These are phyloP conservation scores for Carollia perspicillata DNA, from an alignment of 2,113 vertebrate genomes.

Conservation along the genomic window DNA sequence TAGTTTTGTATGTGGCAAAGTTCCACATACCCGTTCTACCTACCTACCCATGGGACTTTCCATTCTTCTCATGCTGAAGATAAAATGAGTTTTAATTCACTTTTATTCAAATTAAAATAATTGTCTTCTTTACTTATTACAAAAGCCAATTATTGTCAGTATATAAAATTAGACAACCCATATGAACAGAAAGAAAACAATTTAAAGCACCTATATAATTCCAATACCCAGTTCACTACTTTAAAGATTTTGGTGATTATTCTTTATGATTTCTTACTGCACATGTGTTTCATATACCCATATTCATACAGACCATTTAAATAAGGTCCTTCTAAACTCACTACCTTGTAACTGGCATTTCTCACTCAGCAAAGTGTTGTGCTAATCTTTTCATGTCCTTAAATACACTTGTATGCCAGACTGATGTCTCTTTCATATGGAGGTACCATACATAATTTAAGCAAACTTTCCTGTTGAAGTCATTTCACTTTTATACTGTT, in stretches of 20 bases:
- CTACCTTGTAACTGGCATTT: background rate
- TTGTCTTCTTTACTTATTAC: background rate
- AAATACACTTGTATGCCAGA: background rate
- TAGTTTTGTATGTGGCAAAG: background rate
- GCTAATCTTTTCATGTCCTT: background rate
- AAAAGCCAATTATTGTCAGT: background rate
- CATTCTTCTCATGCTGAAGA: background rate
- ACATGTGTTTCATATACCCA: background rate
- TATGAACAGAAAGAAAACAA: background rate
- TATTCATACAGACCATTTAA: background rate
- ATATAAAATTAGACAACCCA: background rate
- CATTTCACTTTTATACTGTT: background rate
- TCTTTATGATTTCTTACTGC: background rate
- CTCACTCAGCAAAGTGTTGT: background rate
- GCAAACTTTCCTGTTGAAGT: background rate
- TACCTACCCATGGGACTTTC: background rate
- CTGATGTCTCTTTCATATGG: background rate
- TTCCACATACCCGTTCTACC: background rate
- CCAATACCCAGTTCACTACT: background rate
- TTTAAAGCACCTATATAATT: background rate
- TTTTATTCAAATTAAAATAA: conserved; percentile 19
- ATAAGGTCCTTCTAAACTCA: background rate
- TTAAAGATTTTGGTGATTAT: background rate
- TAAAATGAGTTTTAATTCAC: background rate
- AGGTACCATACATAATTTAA: background rate